These are phyloP conservation scores for Otus sunia DNA, from an alignment of 2,113 vertebrate genomes.

Conservation along the genomic window DNA sequence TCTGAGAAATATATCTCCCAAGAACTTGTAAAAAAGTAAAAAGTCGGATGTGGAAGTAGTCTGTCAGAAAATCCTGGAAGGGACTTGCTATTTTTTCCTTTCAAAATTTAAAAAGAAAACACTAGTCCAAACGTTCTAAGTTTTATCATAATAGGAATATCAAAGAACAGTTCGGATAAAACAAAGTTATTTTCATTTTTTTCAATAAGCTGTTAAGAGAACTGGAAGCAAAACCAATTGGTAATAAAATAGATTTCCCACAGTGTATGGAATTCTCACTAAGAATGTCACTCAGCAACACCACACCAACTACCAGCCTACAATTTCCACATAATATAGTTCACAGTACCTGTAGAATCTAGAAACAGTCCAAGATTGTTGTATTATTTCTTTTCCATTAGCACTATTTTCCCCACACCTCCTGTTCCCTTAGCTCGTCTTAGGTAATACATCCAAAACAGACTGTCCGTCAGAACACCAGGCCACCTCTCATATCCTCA, in stretches of 20 bases:
- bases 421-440: not conserved
- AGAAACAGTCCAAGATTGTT: not conserved
- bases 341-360: not conserved
- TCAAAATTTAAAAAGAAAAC: not conserved
- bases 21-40: not conserved
- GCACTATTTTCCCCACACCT: not conserved
- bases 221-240: not conserved
- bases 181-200: not conserved
- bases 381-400: not conserved
- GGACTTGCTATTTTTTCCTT: not conserved
- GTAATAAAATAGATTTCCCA: not conserved
- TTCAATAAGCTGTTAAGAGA: not conserved
- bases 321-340: not conserved
- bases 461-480: not conserved
- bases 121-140: not conserved
- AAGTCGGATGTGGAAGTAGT: not conserved
- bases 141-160: not conserved
- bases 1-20: not conserved
- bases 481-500: not conserved
- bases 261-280: no score
- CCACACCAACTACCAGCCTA: accelerated
- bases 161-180: not conserved
- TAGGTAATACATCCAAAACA: not conserved
- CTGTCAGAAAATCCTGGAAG: not conserved
- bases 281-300: not conserved